phyloP scores from a whole-genome alignment of 2,888 invertebrate genomes.

The Pheosia gnoma region DNA sequence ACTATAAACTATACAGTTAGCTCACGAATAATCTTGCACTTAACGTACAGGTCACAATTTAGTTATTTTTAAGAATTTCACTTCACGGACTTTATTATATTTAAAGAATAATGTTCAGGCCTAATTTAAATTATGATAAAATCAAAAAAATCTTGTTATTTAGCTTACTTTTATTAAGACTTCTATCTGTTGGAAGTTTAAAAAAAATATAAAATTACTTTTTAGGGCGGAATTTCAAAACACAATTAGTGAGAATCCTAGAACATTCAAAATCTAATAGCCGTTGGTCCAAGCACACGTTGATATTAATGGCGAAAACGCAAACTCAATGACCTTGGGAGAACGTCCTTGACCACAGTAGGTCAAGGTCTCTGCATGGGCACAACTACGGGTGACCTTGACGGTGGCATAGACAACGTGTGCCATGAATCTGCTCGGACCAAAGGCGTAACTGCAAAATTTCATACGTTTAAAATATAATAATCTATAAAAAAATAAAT shows the following conservation, averaged over 20 bases:
- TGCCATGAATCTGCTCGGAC: constrained; percentile 84
- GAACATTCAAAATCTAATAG: constrained; percentile 46
- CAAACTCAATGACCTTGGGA: constrained; percentile 50
- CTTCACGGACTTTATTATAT: too few relatives aligned
- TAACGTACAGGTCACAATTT: too few relatives aligned
- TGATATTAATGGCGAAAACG: constrained; percentile 52
- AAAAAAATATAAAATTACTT: not conserved
- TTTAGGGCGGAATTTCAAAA: constrained; percentile 10
- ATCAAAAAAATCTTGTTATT: too few relatives aligned
- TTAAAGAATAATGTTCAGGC: too few relatives aligned
- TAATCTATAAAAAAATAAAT: constrained; percentile 22
- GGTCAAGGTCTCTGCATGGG: constrained; percentile 61
- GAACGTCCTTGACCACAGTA: constrained; percentile 53
- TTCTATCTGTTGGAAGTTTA: too few relatives aligned
- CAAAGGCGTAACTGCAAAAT: constrained; percentile 79
- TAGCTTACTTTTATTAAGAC: too few relatives aligned
- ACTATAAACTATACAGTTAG: too few relatives aligned
- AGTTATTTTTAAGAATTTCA: too few relatives aligned
- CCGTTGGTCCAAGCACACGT: constrained; percentile 79
- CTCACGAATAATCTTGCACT: too few relatives aligned
- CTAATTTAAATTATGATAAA: too few relatives aligned
- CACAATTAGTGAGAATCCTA: constrained; percentile 18
- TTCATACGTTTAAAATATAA: constrained; percentile 24
- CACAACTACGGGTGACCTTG: constrained; percentile 73
- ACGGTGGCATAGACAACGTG: constrained; percentile 81